A percentile compares a stretch with the other conserved stretches of the same genome.
Conservation (phyloP, 2,797 vertebrate species). For the Otolemur crassicaudatus region DNA sequence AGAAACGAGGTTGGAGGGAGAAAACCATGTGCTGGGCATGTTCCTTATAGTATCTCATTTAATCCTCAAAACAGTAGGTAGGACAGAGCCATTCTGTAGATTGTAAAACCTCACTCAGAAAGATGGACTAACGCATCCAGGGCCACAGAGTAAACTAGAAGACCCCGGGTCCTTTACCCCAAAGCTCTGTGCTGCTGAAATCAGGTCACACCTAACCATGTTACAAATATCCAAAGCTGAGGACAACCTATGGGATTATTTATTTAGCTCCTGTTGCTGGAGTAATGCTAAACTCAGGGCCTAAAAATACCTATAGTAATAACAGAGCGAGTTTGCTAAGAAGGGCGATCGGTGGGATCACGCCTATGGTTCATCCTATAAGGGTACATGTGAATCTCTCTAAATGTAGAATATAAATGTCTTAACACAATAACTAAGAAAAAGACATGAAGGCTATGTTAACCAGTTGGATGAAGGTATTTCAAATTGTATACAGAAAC, state of each 20-base stretch:
- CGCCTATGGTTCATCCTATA: too few species aligned
- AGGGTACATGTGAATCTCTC: too few species aligned
- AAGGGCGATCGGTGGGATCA: too few species aligned
- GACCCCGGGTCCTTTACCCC: background rate
- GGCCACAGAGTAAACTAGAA: background rate
- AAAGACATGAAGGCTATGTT: too few species aligned
- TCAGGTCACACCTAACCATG: background rate
- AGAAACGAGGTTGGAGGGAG: background rate
- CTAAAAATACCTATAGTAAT: background rate
- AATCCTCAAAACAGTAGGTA: constrained; percentile 25
- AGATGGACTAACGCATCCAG: background rate
- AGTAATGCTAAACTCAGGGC: background rate
- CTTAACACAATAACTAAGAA: too few species aligned
- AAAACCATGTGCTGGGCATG: background rate
- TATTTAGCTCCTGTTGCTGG: constrained; percentile 3
- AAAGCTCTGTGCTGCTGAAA: background rate
- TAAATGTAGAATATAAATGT: too few species aligned
- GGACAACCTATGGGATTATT: background rate
- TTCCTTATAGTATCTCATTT: constrained; percentile 4
- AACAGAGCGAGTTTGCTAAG: background rate
- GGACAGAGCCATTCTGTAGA: background rate
- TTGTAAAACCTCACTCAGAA: background rate
- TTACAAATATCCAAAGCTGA: background rate
- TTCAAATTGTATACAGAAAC: too few species aligned
- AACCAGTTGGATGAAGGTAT: too few species aligned